Evolutionary conservation across 2,888 invertebrate genomes (phyloP), one percentile per base, ranked within the genome.

Genomic region (Aphodius granarius): DNA sequence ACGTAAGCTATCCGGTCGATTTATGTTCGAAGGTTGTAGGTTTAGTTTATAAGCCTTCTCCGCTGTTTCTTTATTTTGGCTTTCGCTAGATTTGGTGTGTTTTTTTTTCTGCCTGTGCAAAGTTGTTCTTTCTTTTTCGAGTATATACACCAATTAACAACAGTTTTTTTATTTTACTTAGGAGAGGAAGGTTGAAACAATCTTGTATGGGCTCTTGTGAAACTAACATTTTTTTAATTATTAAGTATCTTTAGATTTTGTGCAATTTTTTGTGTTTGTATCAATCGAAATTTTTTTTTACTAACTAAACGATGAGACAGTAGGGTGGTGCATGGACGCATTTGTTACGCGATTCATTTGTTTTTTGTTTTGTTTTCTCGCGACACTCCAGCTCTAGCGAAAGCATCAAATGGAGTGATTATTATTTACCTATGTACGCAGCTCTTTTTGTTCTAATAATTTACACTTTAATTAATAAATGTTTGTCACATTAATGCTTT

Each of bases 401-500:
- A 80, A 80, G 79, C 76, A 63, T 23, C 76, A 73, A 76, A 78
- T 70, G 75, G 78, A 78, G 74, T 77, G 76, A 77, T 70, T 73
- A 74, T 68, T 74, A 72, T 79, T 78, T 78, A 78, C 78, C 78
- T 77, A 75, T 77, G 75, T 75, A 73, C 79, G 81, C 81, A 81
- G 81, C 81, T 81, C 81, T 81, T 76, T 85, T 84, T 86, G 86
- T 86, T 85, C 85, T 86, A 86, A 85, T 85, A 85, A 43, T 86
- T 85, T 83, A 86, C 86, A 86, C 86, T 86, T 85, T 83, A 43
- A 86, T 84, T 86, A 86, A 87, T 87, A 87, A 87, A 87, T 87
- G 86, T 87, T 86, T 86, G 86, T 87, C 86, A 87, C 87, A 86
- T 86, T 87, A 87, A 87, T 87, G 87, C 87, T 86, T 86, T 81